A percentile compares a stretch with the other conserved stretches of the same genome.
These are phyloP conservation scores for Nibea coibor DNA, from an alignment of 2,113 vertebrate species.

Conservation along the genomic window DNA sequence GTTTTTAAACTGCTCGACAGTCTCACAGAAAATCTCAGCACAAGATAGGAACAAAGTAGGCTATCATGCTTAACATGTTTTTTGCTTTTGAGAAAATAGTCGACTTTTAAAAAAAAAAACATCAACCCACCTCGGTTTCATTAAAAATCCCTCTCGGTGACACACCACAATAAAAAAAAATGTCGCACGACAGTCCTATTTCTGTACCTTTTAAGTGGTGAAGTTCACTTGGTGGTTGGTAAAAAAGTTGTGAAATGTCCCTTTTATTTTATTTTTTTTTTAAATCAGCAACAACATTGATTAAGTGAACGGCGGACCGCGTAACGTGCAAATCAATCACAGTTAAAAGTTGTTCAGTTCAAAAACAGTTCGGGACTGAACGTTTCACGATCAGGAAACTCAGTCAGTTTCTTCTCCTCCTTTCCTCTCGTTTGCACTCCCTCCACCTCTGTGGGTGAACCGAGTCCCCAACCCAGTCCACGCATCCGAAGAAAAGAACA, in stretches of 20 bases:
- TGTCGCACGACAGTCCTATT: conserved; percentile 70
- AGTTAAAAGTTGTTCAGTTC: conserved; percentile 86
- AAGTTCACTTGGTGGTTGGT: conserved; percentile 85
- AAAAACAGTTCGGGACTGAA: conserved; percentile 74
- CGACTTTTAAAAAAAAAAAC: conserved; percentile 89
- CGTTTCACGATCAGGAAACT: conserved; percentile 58
- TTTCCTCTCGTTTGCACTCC: conserved; percentile 40
- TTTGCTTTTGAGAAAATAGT: conserved; percentile 91
- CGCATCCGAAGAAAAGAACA: conserved; percentile 66
- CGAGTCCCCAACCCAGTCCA: conserved; percentile 58
- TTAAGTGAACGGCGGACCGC: conserved; percentile 84
- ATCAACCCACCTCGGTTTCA: conserved; percentile 91
- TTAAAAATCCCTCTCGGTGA: conserved; percentile 82
- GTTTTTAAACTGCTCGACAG: conserved; percentile 93
- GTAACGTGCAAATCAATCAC: conserved; percentile 92
- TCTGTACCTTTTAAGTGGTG: conserved; percentile 88
- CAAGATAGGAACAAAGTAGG: conserved; percentile 92
- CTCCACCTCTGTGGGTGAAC: conserved; percentile 31
- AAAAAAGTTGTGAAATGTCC: conserved; percentile 86
- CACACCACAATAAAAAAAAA: conserved; percentile 82
- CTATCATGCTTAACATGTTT: conserved; percentile 90
- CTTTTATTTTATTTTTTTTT: conserved; percentile 62
- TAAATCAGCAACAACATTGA: conserved; percentile 77
- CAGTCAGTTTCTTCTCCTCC: conserved; percentile 61
- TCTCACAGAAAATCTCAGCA: conserved; percentile 94